Conservation (phyloP, 1,140 invertebrate genomes). For the Littorina saxatilis region DNA sequence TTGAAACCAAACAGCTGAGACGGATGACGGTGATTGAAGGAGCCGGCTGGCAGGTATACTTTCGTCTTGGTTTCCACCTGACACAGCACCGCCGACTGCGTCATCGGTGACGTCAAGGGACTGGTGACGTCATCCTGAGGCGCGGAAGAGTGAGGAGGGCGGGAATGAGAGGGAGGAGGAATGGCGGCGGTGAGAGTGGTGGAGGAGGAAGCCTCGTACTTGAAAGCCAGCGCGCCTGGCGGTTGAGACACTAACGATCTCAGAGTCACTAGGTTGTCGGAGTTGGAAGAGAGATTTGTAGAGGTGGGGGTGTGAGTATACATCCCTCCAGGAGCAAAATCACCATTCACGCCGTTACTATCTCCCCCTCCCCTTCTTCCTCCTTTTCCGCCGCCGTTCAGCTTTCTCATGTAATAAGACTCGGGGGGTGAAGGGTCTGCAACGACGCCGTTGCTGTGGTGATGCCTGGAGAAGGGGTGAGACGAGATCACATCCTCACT, state of each 20-base stretch:
- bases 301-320: constrained; percentile 40
- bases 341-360: too few species aligned
- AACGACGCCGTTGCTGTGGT: too few species aligned
- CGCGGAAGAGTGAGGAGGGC: neutral
- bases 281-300: constrained; percentile 33
- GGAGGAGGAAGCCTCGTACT: neutral
- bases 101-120: neutral
- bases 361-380: too few species aligned
- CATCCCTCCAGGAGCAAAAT: neutral
- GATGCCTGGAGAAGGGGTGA: neutral
- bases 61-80: constrained; percentile 3
- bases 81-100: constrained; percentile 11
- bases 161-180: neutral
- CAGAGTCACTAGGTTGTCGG: constrained; percentile 45
- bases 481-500: neutral
- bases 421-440: too few species aligned
- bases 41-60: neutral
- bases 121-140: neutral
- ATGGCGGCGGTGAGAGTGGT: neutral
- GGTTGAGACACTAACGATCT: constrained; percentile 48
- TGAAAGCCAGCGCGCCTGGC: neutral
- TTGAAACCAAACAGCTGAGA: too few species aligned
- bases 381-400: too few species aligned
- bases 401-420: too few species aligned
- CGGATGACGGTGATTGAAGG: neutral